A percentile compares a stretch with the other conserved stretches of the same genome.
Evolutionary conservation across 1,140 invertebrate species (phyloP).

Genomic region (Zaprionus camerounensis): DNA sequence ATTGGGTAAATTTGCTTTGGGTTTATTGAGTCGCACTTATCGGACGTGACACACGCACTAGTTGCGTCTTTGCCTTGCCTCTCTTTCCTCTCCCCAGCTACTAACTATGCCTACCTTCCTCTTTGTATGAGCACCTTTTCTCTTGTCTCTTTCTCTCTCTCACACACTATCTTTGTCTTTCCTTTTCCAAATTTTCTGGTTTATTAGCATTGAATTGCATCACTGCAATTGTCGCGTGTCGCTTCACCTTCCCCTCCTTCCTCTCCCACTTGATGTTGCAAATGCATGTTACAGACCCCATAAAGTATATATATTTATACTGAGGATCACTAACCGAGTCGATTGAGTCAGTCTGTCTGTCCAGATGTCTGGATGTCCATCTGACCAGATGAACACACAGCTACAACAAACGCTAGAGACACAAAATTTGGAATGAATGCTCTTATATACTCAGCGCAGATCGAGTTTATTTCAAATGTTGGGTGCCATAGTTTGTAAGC

Average conservation of each 20-base stretch:
- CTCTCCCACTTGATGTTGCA: background rate
- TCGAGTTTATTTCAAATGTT: too few relatives aligned
- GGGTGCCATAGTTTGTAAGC: too few relatives aligned
- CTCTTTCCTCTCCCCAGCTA: background rate
- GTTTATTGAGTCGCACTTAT: conserved; percentile 40
- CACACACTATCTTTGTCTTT: background rate
- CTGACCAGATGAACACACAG: too few relatives aligned
- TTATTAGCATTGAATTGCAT: conserved; percentile 59
- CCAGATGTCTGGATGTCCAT: too few relatives aligned
- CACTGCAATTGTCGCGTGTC: conserved; percentile 63
- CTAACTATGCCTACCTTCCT: background rate
- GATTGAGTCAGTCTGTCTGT: too few relatives aligned
- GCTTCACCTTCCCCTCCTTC: background rate
- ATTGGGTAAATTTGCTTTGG: conserved; percentile 48
- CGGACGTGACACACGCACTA: conserved; percentile 33
- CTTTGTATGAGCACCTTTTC: background rate
- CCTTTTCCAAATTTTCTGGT: background rate
- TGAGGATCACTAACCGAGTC: too few relatives aligned
- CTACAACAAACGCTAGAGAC: too few relatives aligned
- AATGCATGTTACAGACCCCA: too few relatives aligned
- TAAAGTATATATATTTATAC: too few relatives aligned
- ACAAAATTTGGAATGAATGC: too few relatives aligned
- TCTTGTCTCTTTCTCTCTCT: background rate
- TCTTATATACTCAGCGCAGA: too few relatives aligned
- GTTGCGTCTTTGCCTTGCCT: background rate